Percentiles rank a stretch among this genome's conserved stretches.
These are phyloP conservation scores for Willisornis vidua DNA, from an alignment of 2,113 vertebrate genomes.

Conservation along the genomic window DNA sequence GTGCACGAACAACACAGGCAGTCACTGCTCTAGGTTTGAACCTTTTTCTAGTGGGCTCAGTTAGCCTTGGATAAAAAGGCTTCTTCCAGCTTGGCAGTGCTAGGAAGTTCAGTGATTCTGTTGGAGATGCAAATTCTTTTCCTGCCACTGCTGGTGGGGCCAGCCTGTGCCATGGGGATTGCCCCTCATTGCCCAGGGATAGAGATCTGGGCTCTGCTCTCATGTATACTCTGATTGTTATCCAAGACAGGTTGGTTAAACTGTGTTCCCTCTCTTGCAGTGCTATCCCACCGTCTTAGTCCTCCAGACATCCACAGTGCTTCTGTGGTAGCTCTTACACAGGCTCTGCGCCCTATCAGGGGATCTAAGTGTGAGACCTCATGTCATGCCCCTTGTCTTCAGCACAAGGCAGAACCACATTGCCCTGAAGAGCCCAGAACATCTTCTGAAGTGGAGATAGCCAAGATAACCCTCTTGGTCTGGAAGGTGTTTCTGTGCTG, in stretches of 20 bases:
- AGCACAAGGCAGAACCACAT: not conserved
- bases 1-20: rapidly evolving
- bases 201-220: not conserved
- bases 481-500: not conserved
- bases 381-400: rapidly evolving
- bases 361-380: not conserved
- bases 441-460: rapidly evolving
- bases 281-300: not conserved
- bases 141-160: not conserved
- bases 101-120: not conserved
- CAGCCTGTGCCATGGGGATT: not conserved
- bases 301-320: not conserved
- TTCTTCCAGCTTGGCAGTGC: not conserved
- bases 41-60: not conserved
- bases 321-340: not conserved
- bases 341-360: not conserved
- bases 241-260: not conserved
- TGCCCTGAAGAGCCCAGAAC: not conserved
- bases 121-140: not conserved
- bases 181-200: not conserved
- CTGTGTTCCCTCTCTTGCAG: rapidly evolving
- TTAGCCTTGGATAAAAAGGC: not conserved
- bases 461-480: not conserved
- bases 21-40: not conserved
- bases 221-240: rapidly evolving